phyloP scores from a whole-genome alignment of 2,113 vertebrate genomes.

The Odontesthes bonariensis region DNA sequence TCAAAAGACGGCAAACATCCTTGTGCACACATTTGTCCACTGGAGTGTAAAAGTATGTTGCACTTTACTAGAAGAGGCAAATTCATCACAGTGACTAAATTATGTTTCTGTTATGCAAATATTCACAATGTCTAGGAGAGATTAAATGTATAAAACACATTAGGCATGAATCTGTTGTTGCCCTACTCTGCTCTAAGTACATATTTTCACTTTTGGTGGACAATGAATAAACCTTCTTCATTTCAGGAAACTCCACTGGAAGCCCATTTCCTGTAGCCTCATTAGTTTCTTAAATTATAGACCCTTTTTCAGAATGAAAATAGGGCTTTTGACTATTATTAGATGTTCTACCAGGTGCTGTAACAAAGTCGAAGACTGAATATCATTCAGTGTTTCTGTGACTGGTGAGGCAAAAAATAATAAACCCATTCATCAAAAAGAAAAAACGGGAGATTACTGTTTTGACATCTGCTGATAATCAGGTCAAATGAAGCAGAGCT shows the following conservation, averaged over 20 bases:
- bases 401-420: slow-evolving; percentile 34
- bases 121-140: neutral
- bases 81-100: too few species aligned
- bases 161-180: neutral
- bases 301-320: neutral
- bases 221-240: slow-evolving; percentile 14
- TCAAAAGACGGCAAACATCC: too few species aligned
- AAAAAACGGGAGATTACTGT: slow-evolving; percentile 13
- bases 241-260: slow-evolving; percentile 20
- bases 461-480: slow-evolving; percentile 52
- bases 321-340: neutral
- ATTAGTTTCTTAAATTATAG: slow-evolving; percentile 2
- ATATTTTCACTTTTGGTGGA: slow-evolving; percentile 29
- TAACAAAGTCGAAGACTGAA: neutral
- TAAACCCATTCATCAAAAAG: slow-evolving; percentile 37
- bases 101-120: neutral
- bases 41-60: too few species aligned
- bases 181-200: neutral
- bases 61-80: too few species aligned
- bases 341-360: neutral
- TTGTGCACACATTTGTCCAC: too few species aligned
- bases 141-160: neutral
- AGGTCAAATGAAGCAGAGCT: slow-evolving; percentile 64
- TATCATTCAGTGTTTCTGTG: slow-evolving; percentile 12
- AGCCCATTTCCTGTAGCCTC: slow-evolving; percentile 9